Evolutionary conservation across 2,888 invertebrate genomes (phyloP).

Genomic region (Tethea ocularis): DNA sequence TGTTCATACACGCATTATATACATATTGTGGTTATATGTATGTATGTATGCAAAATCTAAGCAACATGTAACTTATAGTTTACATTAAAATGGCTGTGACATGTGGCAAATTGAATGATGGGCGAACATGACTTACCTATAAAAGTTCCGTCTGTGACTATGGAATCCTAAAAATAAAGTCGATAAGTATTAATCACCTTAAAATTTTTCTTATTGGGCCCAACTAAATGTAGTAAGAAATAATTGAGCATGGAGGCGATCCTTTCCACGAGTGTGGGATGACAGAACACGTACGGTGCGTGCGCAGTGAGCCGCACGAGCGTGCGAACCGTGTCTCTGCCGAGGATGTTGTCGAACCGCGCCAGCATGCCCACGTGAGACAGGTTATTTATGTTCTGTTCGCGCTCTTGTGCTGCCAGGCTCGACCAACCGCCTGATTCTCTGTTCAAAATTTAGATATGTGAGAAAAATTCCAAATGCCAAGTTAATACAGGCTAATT

Average conservation of each 20-base stretch:
- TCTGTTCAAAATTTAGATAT: conserved; percentile 56
- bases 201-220: conserved; percentile 95
- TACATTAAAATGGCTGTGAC: too few species aligned
- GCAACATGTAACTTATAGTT: too few species aligned
- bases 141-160: too few species aligned
- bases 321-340: conserved; percentile 93
- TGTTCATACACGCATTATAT: too few species aligned
- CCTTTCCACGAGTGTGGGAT: conserved; percentile 95
- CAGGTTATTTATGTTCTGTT: conserved; percentile 88
- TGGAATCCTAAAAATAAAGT: too few species aligned
- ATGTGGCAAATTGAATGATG: too few species aligned
- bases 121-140: too few species aligned
- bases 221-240: conserved; percentile 94
- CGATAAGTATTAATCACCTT: too few species aligned
- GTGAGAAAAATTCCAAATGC: too few species aligned
- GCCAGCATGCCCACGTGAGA: conserved; percentile 93
- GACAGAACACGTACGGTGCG: conserved; percentile 92
- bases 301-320: conserved; percentile 90
- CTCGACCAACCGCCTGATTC: conserved; percentile 90
- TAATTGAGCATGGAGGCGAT: conserved; percentile 98
- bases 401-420: conserved; percentile 87
- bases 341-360: conserved; percentile 95
- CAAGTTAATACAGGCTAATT: too few species aligned
- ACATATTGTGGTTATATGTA: too few species aligned
- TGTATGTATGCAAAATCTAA: too few species aligned